These are phyloP conservation scores for Amphipyra tragopoginis DNA, from an alignment of 2,888 invertebrate species.

Conservation along the genomic window DNA sequence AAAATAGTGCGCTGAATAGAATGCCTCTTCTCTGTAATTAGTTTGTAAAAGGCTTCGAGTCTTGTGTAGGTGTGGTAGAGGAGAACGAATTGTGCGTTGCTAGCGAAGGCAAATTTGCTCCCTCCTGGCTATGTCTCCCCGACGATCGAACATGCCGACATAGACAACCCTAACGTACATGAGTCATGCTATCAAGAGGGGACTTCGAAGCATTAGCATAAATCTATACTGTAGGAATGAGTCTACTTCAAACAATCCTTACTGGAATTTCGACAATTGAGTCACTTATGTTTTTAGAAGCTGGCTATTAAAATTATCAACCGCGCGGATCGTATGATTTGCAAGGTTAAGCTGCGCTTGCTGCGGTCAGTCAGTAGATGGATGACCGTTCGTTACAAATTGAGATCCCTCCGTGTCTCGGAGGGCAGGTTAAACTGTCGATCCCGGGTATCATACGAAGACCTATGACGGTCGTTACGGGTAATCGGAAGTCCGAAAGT, in stretches of 20 bases:
- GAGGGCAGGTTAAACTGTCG: too few relatives aligned
- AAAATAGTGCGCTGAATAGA: too few relatives aligned
- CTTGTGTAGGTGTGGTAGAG: not conserved
- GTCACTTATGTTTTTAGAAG: not conserved
- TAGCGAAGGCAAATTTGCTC: not conserved
- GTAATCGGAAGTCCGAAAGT: too few relatives aligned
- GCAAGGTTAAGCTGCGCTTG: too few relatives aligned
- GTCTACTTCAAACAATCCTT: conserved; percentile 13
- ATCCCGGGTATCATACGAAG: too few relatives aligned
- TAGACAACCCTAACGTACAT: conserved; percentile 8
- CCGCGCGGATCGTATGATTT: too few relatives aligned
- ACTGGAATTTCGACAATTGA: conserved; percentile 2
- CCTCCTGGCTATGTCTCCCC: not conserved
- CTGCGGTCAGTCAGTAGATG: too few relatives aligned
- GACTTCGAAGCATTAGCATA: conserved; percentile 27
- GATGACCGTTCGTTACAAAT: too few relatives aligned
- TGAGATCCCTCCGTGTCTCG: too few relatives aligned
- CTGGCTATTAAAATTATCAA: too few relatives aligned
- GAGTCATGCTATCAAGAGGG: conserved; percentile 33
- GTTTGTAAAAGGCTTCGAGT: conserved; percentile 4
- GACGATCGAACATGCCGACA: conserved; percentile 9
- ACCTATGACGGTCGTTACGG: too few relatives aligned
- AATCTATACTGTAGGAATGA: conserved; percentile 36
- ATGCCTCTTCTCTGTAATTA: conserved; percentile 33
- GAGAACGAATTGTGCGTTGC: not conserved